phyloP scores from a whole-genome alignment of 2,113 vertebrate species.

The Pagrus major region DNA sequence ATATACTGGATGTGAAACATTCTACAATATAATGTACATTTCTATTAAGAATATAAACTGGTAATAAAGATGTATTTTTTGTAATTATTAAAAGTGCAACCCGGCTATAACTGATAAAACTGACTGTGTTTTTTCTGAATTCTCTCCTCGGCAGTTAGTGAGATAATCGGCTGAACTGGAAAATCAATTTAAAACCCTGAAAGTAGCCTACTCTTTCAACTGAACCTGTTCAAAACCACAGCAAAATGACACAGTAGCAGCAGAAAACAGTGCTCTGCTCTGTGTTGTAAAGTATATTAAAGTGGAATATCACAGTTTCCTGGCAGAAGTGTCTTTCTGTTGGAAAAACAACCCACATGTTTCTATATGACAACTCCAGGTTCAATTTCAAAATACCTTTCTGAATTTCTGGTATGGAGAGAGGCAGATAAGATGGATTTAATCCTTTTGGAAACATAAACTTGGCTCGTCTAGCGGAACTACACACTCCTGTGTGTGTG shows the following conservation, averaged over 20 bases:
- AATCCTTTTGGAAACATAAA: not conserved
- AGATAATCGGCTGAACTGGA: too few relatives aligned
- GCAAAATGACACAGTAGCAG: not conserved
- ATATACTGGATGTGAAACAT: too few relatives aligned
- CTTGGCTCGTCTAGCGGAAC: not conserved
- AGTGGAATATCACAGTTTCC: not conserved
- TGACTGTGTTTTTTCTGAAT: too few relatives aligned
- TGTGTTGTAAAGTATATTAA: not conserved
- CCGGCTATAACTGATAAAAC: too few relatives aligned
- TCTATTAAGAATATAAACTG: too few relatives aligned
- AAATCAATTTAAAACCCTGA: too few relatives aligned
- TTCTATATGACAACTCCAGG: not conserved
- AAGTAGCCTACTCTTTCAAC: not conserved
- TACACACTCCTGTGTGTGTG: not conserved
- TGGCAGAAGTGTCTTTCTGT: not conserved
- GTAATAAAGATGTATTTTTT: too few relatives aligned
- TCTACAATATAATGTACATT: not conserved
- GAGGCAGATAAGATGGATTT: not conserved
- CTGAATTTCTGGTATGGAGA: not conserved
- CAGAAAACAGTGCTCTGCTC: not conserved
- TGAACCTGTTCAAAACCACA: not conserved
- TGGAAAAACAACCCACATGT: not conserved
- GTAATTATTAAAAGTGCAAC: too few relatives aligned
- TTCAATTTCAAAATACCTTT: not conserved
- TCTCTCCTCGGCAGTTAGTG: too few relatives aligned